Conservation (phyloP, 1,140 invertebrate species). For the Leptoteleia sp. region DNA sequence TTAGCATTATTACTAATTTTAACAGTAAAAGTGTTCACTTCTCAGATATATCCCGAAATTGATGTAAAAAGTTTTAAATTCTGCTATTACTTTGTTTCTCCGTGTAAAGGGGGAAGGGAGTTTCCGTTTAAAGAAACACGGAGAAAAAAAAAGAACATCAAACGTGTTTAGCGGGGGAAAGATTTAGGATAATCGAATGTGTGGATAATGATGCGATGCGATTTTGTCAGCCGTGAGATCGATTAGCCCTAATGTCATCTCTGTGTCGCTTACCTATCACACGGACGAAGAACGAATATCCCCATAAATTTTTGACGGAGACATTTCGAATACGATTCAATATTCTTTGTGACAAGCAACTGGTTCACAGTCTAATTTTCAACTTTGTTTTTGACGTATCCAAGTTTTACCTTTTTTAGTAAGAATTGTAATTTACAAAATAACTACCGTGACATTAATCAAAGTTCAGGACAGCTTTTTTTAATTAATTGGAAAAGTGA, state of each 20-base stretch:
- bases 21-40: too few species aligned
- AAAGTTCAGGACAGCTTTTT: too few species aligned
- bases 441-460: too few species aligned
- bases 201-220: slow-evolving; percentile 47
- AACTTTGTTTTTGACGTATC: slow-evolving; percentile 3
- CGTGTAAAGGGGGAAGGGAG: too few species aligned
- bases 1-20: too few species aligned
- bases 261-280: slow-evolving; percentile 43
- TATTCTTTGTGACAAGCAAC: slow-evolving; percentile 71
- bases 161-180: slow-evolving; percentile 16
- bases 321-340: slow-evolving; percentile 69
- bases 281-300: slow-evolving; percentile 43
- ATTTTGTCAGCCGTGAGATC: slow-evolving; percentile 57
- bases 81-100: too few species aligned
- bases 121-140: too few species aligned
- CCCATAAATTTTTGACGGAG: slow-evolving; percentile 71
- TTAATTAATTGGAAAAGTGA: too few species aligned
- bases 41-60: too few species aligned
- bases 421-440: not conserved
- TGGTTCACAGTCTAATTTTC: slow-evolving; percentile 37
- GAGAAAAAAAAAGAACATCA: too few species aligned
- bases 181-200: slow-evolving; percentile 43
- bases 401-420: not conserved
- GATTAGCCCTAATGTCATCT: slow-evolving; percentile 59
- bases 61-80: too few species aligned